Evolutionary conservation across 2,113 vertebrate species (phyloP), one percentile per base, ranked within the genome.

Genomic region (Murina feae): DNA sequence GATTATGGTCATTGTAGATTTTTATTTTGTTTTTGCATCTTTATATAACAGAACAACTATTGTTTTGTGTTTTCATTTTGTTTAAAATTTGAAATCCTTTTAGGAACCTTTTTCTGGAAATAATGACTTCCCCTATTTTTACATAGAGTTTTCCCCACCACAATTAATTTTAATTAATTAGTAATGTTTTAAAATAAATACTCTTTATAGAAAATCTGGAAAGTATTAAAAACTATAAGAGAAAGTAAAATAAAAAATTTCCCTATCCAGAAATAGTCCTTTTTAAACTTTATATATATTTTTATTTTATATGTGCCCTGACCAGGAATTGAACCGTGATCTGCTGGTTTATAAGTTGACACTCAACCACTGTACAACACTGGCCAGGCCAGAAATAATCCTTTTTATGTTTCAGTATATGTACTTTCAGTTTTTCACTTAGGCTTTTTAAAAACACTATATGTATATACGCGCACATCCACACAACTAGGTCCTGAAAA

Each of bases 1-100:
- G n/a, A 10, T 79, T 35, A 87, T 60, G 17, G 51, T 93, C 44
- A 69, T 76, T 93, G 25, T 51, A 44, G 51, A 32, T 79, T 83
- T 74, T 68, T 84, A 20, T 69, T 94, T 58, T 18, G 8, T 55
- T 78, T 95, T 92, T 78, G 3, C 28, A 51, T 93, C 44, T 91
- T 89, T 93, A 44, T 75, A 39, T 81, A 93, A 88, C 11, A 89
- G 21, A 92, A 35, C 30, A 89, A 17, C 7, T 55, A 78, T 69
- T 72, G 39, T 78, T 93, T 89, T 90, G 18, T 93, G 32, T 86
- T 92, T 71, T n/a, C 23, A 42, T 93, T 85, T 91, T 93, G 39
- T 86, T 94, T 49, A 93, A 87, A 87, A 86, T 90, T 84, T 69
- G 66, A 90, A 81, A 39, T 84, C 17, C 9, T 88, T 86, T 90